These are phyloP conservation scores for Toxostoma redivivum DNA, from an alignment of 2,113 vertebrate genomes.

Conservation along the genomic window DNA sequence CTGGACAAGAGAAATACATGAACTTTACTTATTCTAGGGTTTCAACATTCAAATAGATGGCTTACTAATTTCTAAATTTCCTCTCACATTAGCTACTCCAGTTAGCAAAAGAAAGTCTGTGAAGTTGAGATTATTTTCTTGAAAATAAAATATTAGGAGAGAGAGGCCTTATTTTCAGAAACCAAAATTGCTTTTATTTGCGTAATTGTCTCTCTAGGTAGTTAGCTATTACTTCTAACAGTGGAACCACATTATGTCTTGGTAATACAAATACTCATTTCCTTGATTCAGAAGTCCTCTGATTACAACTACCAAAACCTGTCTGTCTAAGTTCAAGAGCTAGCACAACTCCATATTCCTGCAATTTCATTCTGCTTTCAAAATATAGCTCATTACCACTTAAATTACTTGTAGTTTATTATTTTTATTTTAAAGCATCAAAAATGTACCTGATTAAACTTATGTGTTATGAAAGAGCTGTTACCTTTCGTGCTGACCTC, in stretches of 20 bases:
- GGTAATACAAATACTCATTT: slow-evolving; percentile 42
- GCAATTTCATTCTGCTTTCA: neutral
- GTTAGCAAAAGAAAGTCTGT: neutral
- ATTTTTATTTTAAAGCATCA: neutral
- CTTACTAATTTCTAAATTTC: neutral
- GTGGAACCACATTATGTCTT: neutral
- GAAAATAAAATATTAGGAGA: neutral
- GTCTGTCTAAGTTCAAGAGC: neutral
- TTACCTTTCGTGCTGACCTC: neutral
- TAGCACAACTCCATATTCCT: neutral
- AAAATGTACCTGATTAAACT: neutral
- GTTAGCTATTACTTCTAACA: slow-evolving; percentile 26
- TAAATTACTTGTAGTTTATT: neutral
- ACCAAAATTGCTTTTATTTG: slow-evolving; percentile 27
- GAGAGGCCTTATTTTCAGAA: neutral
- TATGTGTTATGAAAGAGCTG: neutral
- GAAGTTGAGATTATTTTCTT: neutral
- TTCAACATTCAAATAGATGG: neutral
- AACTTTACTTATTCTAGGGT: neutral
- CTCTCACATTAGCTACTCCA: neutral
- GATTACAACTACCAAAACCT: neutral
- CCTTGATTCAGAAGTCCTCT: slow-evolving; percentile 18
- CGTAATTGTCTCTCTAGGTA: slow-evolving; percentile 22
- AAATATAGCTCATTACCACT: neutral
- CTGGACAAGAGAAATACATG: neutral